Conservation (phyloP, 92 coral and sea anemone genomes). For the Epizoanthus fatuus region DNA sequence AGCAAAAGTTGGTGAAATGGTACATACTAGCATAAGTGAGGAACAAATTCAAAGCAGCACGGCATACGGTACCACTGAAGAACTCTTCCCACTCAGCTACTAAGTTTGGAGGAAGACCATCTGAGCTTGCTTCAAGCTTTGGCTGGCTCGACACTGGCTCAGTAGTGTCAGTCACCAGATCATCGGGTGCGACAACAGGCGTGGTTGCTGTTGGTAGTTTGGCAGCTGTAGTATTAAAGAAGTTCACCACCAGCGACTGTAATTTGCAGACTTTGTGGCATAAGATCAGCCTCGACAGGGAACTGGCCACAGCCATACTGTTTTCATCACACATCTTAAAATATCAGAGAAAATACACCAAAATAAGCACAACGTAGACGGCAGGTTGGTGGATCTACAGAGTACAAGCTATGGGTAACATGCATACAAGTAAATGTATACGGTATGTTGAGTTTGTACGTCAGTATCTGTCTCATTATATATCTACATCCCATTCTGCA, state of each 20-base stretch:
- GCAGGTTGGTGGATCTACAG: background rate
- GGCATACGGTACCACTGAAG: slow-evolving; percentile 79
- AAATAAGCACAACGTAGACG: background rate
- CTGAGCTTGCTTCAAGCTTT: background rate
- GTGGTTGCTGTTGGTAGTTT: slow-evolving; percentile 36
- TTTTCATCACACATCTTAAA: slow-evolving; percentile 85
- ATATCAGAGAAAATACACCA: background rate
- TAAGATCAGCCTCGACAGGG: slow-evolving; percentile 66
- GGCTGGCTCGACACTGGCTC: background rate
- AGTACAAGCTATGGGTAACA: too few species aligned
- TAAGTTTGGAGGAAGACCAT: slow-evolving; percentile 72
- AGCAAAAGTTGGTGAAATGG: background rate
- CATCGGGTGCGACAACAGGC: slow-evolving; percentile 14
- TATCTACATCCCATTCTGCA: too few species aligned
- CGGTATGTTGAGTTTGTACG: too few species aligned
- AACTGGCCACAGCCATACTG: slow-evolving; percentile 49
- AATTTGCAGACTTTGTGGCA: slow-evolving; percentile 65
- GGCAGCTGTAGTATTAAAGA: slow-evolving; percentile 65
- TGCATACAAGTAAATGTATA: too few species aligned
- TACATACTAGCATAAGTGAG: slow-evolving; percentile 75
- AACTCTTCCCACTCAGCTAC: slow-evolving; percentile 93
- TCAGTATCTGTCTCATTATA: too few species aligned
- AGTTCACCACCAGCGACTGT: slow-evolving; percentile 63
- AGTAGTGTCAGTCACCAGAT: background rate
- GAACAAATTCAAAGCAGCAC: slow-evolving; percentile 72